Evolutionary conservation across 2,888 invertebrate species (phyloP), one percentile per base, ranked within the genome.

Genomic region (Amiota mariae): DNA sequence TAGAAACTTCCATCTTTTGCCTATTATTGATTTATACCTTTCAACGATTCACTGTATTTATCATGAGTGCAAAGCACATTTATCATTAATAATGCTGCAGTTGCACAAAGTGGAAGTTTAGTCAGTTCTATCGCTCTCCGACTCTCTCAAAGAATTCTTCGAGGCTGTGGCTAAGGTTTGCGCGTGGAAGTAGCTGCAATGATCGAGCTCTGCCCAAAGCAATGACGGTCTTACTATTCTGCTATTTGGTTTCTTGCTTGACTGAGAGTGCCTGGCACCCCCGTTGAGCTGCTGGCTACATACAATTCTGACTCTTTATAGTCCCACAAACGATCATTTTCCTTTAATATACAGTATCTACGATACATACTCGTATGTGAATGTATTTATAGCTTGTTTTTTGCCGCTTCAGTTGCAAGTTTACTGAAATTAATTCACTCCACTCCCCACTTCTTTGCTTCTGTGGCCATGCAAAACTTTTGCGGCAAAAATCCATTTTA

Each of bases 31-130:
- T 88, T 89, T 89, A 89, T 88, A 89, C 87, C 89, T 89, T 89
- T 89, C 89, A 89, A 88, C 89, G 87, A 87, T 89, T 88, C 88
- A 88, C 88, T 88, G 88, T 89, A 89, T 89, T 89, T 89, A 89
- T 89, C 89, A 89, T 88, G 83, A 89, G 87, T 86, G 88, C 85
- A 88, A 88, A 87, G 88, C 87, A 88, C 89, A 89, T 89, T 89
- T 89, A 89, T 89, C 89, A 89, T 89, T 88, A 88, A 81, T 82
- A 85, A 84, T 84, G 84, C 64, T 73, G 72, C 74, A 61, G 71
- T 57, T 49, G 67, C 51, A n/a, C 54, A 54, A 51, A 18, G 67
- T 68, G 51, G 67, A 51, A 47, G 71, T 59, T 54, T 72, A 48
- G 73, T 76, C n/a, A 61, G 13, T 24, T 11, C 47, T 49, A 59